phyloP scores from a whole-genome alignment of 2,888 invertebrate species.

The Polylopha cassiicola region DNA sequence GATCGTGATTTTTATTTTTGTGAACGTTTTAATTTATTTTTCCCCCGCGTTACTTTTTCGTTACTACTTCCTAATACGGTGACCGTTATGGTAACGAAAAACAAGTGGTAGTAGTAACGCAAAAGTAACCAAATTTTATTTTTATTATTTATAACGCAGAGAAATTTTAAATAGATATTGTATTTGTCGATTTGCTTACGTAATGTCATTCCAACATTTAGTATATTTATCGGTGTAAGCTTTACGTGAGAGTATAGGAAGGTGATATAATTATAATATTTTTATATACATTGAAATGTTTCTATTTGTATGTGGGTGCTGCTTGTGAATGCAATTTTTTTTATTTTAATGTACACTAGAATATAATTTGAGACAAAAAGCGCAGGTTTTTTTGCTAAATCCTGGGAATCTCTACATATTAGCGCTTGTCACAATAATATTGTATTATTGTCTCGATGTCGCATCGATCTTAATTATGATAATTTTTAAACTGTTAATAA shows the following conservation, averaged over 20 bases:
- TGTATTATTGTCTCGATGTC: conserved; percentile 48
- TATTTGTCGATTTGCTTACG: conserved; percentile 51
- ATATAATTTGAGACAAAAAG: conserved; percentile 27
- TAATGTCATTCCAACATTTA: conserved; percentile 73
- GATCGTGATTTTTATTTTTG: conserved; percentile 34
- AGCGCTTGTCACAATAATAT: conserved; percentile 49
- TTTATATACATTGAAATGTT: conserved; percentile 58
- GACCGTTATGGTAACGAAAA: too few relatives aligned
- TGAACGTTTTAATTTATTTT: conserved; percentile 30
- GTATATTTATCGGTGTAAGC: conserved; percentile 62
- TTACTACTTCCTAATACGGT: too few relatives aligned
- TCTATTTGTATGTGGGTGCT: conserved; percentile 59
- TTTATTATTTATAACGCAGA: conserved; percentile 18
- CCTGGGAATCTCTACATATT: conserved; percentile 59
- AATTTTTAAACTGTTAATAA: conserved; percentile 71
- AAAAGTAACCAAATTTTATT: not conserved
- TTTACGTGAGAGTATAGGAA: conserved; percentile 60
- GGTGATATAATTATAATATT: conserved; percentile 57
- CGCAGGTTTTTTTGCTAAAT: conserved; percentile 13
- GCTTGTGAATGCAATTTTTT: conserved; percentile 52
- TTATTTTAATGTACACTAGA: conserved; percentile 45
- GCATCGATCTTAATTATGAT: conserved; percentile 46
- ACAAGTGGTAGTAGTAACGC: too few relatives aligned
- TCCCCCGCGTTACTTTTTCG: not conserved
- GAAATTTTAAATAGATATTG: conserved; percentile 23